These are phyloP conservation scores for Zophobas atratus DNA, from an alignment of 1,140 invertebrate species.

Conservation along the genomic window DNA sequence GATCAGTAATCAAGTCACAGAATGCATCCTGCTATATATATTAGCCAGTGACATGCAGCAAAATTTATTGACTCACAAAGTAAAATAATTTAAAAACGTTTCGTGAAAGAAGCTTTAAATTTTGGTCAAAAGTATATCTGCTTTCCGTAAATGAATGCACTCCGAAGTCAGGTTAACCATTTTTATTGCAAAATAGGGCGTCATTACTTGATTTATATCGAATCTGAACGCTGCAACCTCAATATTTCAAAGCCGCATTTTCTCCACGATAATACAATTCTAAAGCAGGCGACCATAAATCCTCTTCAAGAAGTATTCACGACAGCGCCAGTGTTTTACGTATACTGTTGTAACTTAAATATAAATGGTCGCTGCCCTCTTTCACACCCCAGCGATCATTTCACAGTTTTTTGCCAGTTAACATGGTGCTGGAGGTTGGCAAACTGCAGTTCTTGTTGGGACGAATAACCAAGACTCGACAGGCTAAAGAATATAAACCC, in stretches of 20 bases:
- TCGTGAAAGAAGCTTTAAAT: no score
- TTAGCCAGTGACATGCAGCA: no score
- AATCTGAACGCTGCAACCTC: slow-evolving; percentile 37
- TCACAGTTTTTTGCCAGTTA: slow-evolving; percentile 39
- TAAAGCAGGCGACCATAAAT: slow-evolving; percentile 46
- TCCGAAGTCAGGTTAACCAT: no score
- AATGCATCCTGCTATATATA: no score
- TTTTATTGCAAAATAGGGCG: slow-evolving; percentile 30
- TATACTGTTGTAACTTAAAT: slow-evolving; percentile 46
- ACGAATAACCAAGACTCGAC: slow-evolving; percentile 7
- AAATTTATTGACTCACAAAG: no score
- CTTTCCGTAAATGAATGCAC: no score
- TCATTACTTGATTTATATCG: slow-evolving; percentile 27
- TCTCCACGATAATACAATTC: slow-evolving; percentile 47
- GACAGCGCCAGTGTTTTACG: slow-evolving; percentile 47
- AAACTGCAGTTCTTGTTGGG: slow-evolving; percentile 14
- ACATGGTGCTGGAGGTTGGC: slow-evolving; percentile 23
- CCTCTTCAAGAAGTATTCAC: slow-evolving; percentile 49
- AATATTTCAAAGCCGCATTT: slow-evolving; percentile 45
- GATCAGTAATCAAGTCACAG: no score
- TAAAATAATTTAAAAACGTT: no score
- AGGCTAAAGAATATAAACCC: slow-evolving; percentile 24
- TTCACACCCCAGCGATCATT: slow-evolving; percentile 47
- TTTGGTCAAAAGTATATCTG: no score
- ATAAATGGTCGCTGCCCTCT: slow-evolving; percentile 47